Conservation (phyloP, 2,888 invertebrate genomes). For the Aphidius colemani region DNA sequence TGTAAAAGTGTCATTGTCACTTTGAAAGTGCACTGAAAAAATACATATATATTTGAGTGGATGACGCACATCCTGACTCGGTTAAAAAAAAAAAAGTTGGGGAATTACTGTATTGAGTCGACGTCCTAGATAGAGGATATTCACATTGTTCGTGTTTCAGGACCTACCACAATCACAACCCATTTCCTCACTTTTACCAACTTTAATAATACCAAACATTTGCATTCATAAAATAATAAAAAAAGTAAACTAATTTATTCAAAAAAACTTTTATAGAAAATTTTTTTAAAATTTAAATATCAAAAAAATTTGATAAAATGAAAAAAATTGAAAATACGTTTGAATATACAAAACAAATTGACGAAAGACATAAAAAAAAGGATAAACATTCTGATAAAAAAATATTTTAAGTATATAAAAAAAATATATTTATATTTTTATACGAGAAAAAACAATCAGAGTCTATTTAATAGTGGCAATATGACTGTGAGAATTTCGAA, state of each 20-base stretch:
- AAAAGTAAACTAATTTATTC: too few relatives aligned
- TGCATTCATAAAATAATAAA: neutral
- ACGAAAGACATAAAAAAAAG: too few relatives aligned
- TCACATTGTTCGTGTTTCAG: constrained; percentile 34
- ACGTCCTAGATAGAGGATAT: constrained; percentile 31
- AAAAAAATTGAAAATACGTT: too few relatives aligned
- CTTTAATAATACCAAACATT: neutral
- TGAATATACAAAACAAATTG: too few relatives aligned
- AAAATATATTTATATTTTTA: neutral
- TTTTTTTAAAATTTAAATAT: too few relatives aligned
- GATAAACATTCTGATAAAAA: neutral
- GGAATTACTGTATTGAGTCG: constrained; percentile 2
- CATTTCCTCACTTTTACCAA: constrained; percentile 28
- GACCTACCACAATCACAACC: constrained; percentile 45
- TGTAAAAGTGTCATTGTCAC: constrained; percentile 8
- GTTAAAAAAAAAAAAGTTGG: too few relatives aligned
- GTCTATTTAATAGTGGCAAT: constrained; percentile 12
- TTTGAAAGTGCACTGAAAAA: constrained; percentile 9
- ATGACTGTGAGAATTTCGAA: neutral
- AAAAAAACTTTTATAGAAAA: too few relatives aligned
- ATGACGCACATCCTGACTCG: constrained; percentile 18
- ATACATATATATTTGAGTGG: constrained; percentile 3
- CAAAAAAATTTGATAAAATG: too few relatives aligned
- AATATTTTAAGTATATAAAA: neutral
- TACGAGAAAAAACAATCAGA: neutral